A percentile compares a stretch with the other conserved stretches of the same genome.
phyloP scores from a whole-genome alignment of 53 echinoderm and acorn worm species.

The Paracentrotus lividus region DNA sequence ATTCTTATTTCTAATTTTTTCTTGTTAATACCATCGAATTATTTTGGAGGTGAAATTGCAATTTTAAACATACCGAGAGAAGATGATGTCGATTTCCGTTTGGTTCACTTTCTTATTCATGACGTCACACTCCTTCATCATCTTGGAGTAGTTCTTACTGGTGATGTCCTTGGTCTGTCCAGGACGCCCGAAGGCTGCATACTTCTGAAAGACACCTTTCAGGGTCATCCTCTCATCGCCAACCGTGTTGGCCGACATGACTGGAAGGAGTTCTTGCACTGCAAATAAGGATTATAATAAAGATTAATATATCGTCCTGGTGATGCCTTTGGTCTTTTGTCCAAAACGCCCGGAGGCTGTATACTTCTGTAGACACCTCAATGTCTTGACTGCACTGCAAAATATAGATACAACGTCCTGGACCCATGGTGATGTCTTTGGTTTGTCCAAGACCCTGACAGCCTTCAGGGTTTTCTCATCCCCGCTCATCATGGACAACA shows the following conservation, averaged over 20 bases:
- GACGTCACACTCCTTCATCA: slow-evolving; percentile 85
- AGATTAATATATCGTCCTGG: too few species aligned
- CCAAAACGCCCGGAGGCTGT: too few species aligned
- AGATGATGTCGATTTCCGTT: slow-evolving; percentile 95
- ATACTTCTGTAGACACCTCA: too few species aligned
- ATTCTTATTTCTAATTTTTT: too few species aligned
- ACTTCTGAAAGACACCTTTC: slow-evolving; percentile 79
- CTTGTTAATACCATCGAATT: too few species aligned
- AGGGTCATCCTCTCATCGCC: slow-evolving; percentile 38
- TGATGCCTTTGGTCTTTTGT: not conserved
- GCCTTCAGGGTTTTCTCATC: too few species aligned
- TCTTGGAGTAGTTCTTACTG: slow-evolving; percentile 89
- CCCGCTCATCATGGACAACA: too few species aligned
- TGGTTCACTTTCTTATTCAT: slow-evolving; percentile 85
- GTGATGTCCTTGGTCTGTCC: slow-evolving; percentile 86
- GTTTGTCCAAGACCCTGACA: too few species aligned
- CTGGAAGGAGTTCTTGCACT: not conserved
- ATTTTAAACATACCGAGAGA: slow-evolving; percentile 87
- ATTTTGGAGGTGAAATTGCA: too few species aligned
- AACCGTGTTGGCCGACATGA: slow-evolving; percentile 48
- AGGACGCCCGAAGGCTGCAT: slow-evolving; percentile 85
- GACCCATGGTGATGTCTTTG: too few species aligned
- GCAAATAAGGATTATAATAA: not conserved
- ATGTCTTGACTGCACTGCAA: too few species aligned
- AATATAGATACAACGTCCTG: too few species aligned